These are phyloP conservation scores for Ceyx cyanopectus DNA, from an alignment of 2,113 vertebrate species.

Conservation along the genomic window DNA sequence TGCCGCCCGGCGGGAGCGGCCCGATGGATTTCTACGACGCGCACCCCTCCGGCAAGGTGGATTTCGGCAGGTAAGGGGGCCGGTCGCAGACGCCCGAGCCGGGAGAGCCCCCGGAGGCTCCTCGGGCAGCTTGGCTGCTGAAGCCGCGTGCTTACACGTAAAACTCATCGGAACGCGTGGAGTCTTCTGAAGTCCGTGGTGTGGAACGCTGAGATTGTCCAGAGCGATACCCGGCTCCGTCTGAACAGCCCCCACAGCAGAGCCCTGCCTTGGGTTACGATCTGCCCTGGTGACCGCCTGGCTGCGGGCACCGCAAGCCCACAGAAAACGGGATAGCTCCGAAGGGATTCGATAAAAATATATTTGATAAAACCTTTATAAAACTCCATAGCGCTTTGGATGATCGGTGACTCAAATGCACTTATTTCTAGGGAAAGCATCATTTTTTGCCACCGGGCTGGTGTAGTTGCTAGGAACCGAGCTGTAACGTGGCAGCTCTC, in stretches of 20 bases:
- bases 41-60: constrained; percentile 43
- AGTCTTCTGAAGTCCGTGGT: accelerated
- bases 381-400: accelerated
- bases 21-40: constrained; percentile 56
- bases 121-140: neutral
- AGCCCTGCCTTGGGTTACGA: neutral
- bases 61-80: constrained; percentile 46
- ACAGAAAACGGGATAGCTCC: neutral
- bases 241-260: too few relatives aligned
- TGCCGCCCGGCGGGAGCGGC: neutral
- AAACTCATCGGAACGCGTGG: accelerated
- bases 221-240: accelerated
- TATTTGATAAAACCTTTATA: neutral
- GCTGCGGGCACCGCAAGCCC: accelerated
- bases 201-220: neutral
- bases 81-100: neutral
- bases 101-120: neutral
- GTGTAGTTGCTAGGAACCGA: neutral
- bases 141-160: neutral
- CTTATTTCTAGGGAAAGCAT: accelerated
- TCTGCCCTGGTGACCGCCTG: neutral
- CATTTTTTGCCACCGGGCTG: neutral
- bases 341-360: neutral
- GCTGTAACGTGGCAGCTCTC: accelerated
- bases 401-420: accelerated